Base-by-base conservation (phyloP, 2,888 invertebrate species). In the Coenonympha arcania region DNA sequence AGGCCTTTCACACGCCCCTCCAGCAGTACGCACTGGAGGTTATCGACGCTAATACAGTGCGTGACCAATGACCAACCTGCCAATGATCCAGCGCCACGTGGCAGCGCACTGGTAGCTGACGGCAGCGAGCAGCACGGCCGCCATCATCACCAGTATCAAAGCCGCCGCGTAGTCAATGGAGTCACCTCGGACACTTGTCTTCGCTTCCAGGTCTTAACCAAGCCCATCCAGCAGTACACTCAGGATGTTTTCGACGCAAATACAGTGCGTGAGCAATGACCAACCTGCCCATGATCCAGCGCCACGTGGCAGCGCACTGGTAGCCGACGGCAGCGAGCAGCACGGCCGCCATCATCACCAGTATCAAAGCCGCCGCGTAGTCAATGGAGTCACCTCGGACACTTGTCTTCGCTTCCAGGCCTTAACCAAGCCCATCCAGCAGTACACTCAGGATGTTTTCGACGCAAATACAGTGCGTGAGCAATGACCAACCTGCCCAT, bases 41-140 rank as follows among this genome's bases (percentile, higher is more conserved):
- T n/a, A n/a, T n/a, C n/a, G n/a, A n/a, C n/a, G n/a, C n/a, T n/a
- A n/a, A n/a, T n/a, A n/a, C n/a, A n/a, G n/a, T n/a, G n/a, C n/a
- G n/a, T n/a, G n/a, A n/a, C n/a, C n/a, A n/a, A n/a, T n/a, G 4
- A 36, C 42, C 3, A 66, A 88, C 79, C 88, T 88, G 62, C 89
- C 89, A 71, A 89, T 77, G 20, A 92, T 78, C 91, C 91, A 91
- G 50, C 89, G 84, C 92, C 92, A 92, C 0, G 91, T 91, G 3
- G 90, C 90, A 36, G 91, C 90, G 64, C 92, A 92, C 61, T 92
- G 92, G 74, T 91, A 90, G 59, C 91, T 91, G 22, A 92, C 90
- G 16, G 91, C 91, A 8, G 91, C 91, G 57, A 92, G 76, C 48
- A 92, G 73, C 19, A 91, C 90, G 16, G 91, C 85, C 28, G 90